Conservation (phyloP, 2,888 invertebrate species). For the Pyrochroa serraticornis region DNA sequence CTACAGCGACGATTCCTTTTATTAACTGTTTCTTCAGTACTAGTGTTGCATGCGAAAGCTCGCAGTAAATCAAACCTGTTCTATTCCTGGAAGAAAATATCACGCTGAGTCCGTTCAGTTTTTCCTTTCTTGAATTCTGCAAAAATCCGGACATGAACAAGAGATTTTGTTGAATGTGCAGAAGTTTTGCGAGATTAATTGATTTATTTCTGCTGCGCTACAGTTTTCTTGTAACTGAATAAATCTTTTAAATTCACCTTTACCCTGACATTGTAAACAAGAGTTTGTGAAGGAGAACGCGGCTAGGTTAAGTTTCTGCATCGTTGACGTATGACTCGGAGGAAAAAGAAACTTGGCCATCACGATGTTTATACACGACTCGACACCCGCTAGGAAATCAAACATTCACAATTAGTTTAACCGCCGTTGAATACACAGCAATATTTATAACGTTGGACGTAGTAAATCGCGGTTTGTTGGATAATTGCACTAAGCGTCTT, state of each 20-base stretch:
- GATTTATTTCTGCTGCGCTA: constrained; percentile 10
- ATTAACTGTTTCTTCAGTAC: constrained; percentile 5
- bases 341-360: constrained; percentile 9
- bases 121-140: not conserved
- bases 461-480: not conserved
- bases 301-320: not conserved
- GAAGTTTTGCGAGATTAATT: not conserved
- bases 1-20: constrained; percentile 7
- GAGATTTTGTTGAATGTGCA: too few relatives aligned
- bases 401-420: constrained; percentile 9
- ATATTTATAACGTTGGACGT: constrained; percentile 10
- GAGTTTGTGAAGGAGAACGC: constrained; percentile 9
- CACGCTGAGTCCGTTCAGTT: too few relatives aligned
- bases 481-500: too few relatives aligned
- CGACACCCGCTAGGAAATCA: constrained; percentile 23
- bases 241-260: constrained; percentile 6
- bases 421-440: constrained; percentile 6
- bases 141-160: not conserved
- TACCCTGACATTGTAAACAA: constrained; percentile 10
- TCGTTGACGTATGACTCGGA: not conserved
- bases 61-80: constrained; percentile 8
- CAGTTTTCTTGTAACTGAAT: constrained; percentile 9
- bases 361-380: constrained; percentile 24
- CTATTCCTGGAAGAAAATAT: constrained; percentile 2
- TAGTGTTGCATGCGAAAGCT: constrained; percentile 2